Evolutionary conservation across 92 coral and sea anemone genomes (phyloP).

Genomic region (Heteractis magnifica): DNA sequence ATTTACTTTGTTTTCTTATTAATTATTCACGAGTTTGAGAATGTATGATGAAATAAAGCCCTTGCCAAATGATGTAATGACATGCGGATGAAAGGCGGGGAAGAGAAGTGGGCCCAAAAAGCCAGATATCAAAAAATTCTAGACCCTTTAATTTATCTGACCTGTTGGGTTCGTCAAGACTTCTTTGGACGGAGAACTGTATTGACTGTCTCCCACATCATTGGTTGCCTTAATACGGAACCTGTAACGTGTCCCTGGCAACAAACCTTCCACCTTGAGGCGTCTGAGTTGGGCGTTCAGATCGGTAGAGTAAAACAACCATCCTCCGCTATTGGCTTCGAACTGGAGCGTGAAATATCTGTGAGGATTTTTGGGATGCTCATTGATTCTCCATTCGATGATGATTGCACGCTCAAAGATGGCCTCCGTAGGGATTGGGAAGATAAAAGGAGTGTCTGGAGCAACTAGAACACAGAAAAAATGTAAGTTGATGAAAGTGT

Average conservation of each 20-base stretch:
- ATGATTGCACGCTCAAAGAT: constrained; percentile 71
- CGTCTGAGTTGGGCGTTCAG: constrained; percentile 51
- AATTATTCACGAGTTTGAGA: too few relatives aligned
- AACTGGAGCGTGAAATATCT: constrained; percentile 85
- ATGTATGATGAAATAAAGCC: too few relatives aligned
- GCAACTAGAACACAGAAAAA: constrained; percentile 2
- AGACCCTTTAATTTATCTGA: constrained; percentile 12
- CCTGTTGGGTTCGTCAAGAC: constrained; percentile 71
- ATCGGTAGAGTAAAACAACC: constrained; percentile 73
- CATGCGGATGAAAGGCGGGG: too few relatives aligned
- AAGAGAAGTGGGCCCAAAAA: too few relatives aligned
- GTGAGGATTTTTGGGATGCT: constrained; percentile 68
- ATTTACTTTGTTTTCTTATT: too few relatives aligned
- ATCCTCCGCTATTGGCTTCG: constrained; percentile 59
- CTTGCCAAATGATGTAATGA: too few relatives aligned
- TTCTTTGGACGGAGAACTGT: constrained; percentile 71
- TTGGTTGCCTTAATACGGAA: constrained; percentile 89
- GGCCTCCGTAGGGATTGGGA: constrained; percentile 77
- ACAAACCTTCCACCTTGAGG: constrained; percentile 74
- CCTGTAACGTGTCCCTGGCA: constrained; percentile 71
- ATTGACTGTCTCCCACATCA: constrained; percentile 82
- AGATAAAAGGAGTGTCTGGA: constrained; percentile 84
- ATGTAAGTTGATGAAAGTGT: neutral
- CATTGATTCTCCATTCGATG: constrained; percentile 81
- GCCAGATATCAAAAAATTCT: too few relatives aligned